These are phyloP conservation scores for Orycteropus afer DNA, from an alignment of 2,113 vertebrate genomes.

Conservation along the genomic window DNA sequence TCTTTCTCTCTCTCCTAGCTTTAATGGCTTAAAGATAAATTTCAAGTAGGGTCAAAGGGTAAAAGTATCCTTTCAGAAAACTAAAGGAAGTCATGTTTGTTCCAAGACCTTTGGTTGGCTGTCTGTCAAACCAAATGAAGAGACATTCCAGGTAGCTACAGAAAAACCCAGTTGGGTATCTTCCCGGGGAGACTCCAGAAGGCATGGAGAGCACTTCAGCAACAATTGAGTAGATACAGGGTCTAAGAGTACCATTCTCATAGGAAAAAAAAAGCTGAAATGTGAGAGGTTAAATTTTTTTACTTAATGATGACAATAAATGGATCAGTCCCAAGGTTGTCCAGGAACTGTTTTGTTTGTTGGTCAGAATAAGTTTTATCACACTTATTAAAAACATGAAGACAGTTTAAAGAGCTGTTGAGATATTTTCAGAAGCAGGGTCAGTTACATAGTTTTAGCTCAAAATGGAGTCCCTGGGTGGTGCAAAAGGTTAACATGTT, in stretches of 20 bases:
- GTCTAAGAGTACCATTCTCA: background rate
- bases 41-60: background rate
- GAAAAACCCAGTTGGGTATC: background rate
- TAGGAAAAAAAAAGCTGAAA: background rate
- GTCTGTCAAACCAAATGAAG: background rate
- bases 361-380: background rate
- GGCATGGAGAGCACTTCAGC: background rate
- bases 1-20: background rate
- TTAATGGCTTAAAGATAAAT: background rate
- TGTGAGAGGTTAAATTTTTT: background rate
- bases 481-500: too few species aligned
- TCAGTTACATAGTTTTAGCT: background rate
- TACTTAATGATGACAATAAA: background rate
- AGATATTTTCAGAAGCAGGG: background rate
- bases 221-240: background rate
- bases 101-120: background rate
- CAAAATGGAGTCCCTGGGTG: too few species aligned
- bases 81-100: background rate
- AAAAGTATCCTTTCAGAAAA: background rate
- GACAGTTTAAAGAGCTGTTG: background rate
- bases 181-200: background rate
- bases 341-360: background rate
- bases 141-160: background rate
- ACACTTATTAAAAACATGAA: background rate
- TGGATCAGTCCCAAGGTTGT: background rate